Evolutionary conservation across 1,140 invertebrate genomes (phyloP).

Genomic region (Physella acuta): DNA sequence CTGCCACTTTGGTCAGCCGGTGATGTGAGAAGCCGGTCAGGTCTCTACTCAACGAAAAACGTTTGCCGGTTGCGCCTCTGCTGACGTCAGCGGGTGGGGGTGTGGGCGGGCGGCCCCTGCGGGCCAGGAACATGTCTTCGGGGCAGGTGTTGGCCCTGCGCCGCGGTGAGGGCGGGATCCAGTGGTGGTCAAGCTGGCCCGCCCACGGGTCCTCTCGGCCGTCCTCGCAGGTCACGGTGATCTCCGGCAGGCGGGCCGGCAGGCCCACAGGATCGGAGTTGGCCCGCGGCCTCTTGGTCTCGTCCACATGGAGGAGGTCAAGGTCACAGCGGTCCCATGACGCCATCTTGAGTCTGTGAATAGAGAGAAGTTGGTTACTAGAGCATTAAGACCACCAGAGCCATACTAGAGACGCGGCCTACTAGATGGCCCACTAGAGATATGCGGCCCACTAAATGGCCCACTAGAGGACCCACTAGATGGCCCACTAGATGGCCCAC

Average conservation of each 20-base stretch:
- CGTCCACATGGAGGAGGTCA: constrained; percentile 8
- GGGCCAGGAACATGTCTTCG: constrained; percentile 15
- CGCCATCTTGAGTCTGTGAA: no score
- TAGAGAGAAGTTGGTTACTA: no score
- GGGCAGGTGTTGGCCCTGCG: constrained; percentile 21
- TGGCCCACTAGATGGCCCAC: no score
- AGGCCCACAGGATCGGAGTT: constrained; percentile 22
- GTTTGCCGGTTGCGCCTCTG: constrained; percentile 1
- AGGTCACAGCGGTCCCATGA: no score
- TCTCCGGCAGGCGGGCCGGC: constrained; percentile 17
- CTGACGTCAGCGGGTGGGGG: constrained; percentile 14
- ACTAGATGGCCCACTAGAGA: no score
- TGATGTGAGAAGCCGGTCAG: constrained; percentile 15
- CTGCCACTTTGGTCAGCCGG: constrained; percentile 13
- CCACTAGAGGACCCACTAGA: no score
- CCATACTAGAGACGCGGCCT: no score
- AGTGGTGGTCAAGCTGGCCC: not conserved
- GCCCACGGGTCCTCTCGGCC: not conserved
- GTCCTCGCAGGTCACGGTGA: constrained; percentile 20
- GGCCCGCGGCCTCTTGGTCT: constrained; percentile 17
- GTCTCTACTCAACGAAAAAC: constrained; percentile 23
- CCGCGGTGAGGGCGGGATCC: constrained; percentile 8
- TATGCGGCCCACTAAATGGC: no score
- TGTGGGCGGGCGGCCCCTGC: constrained; percentile 13
- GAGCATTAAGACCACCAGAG: no score